Evolutionary conservation across 2,113 vertebrate species (phyloP), one percentile per base, ranked within the genome.

Genomic region (Melanotaenia duboulayi): DNA sequence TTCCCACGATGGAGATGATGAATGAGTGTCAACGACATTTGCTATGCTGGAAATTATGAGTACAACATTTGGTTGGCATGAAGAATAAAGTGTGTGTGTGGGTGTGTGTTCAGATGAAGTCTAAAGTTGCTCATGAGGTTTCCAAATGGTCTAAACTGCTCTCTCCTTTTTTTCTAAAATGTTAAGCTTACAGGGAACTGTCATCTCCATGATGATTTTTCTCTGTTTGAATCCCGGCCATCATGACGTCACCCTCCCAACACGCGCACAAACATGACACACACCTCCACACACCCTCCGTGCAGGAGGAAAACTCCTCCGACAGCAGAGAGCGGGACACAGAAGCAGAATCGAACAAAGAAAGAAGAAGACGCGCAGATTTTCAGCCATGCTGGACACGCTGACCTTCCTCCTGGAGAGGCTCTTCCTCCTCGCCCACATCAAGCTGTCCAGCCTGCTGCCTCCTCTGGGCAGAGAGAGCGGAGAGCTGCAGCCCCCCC

Each of bases 381-480:
- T 35, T 9, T 22, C 49, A 44, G 67, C n/a, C 79, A 92, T 97
- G 93, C 81, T 95, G 73, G 95, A 97, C 78, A 93, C 90, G 10
- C 87, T 94, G 80, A 93, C 94, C 46, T 89, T 96, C 60, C 84
- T 97, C 32, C 84, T 96, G 88, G 94, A 97, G 89, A 96, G 93
- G 74, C 88, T 96, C 71, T 88, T 96, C 23, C 79, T 97, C 58
- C 82, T 97, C 19, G 89, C 94, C 17, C 94, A 94, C 75, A 74
- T 96, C 39, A 94, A 86, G 56, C 55, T 95, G 6, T 91, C 95
- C 81, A 88, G 89, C 35, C 67, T 87, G 25, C 35, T 77, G 17
- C 76, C 89, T 2, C 85, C 70, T 19, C 51, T 24, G 77, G 58
- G 51, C 75, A 16, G 44, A 76, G 74, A 40, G 37, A 24, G 19